phyloP scores from a whole-genome alignment of 2,113 vertebrate genomes.

The Montifringilla adamsi region DNA sequence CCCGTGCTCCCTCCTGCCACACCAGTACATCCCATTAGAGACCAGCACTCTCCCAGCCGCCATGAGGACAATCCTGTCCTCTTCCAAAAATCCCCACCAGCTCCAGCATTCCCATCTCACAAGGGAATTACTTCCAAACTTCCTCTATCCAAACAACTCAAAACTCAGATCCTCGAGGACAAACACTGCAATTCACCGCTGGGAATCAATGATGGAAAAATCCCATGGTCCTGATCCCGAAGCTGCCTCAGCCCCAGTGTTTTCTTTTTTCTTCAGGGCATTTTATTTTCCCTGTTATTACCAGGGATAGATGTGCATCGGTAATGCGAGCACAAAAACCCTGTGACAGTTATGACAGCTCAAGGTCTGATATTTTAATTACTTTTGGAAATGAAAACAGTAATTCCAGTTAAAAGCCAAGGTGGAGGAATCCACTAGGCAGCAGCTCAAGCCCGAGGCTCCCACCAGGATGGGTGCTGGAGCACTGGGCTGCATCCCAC shows the following conservation, averaged over 20 bases:
- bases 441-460: background rate
- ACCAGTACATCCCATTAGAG: background rate
- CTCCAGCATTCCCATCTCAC: background rate
- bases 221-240: rapidly evolving
- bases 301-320: background rate
- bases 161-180: background rate
- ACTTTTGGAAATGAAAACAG: constrained; percentile 46
- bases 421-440: background rate
- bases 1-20: background rate
- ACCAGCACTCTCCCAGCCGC: rapidly evolving
- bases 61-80: rapidly evolving
- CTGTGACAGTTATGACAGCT: constrained; percentile 43
- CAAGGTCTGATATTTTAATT: constrained; percentile 55
- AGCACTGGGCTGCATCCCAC: background rate
- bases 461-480: background rate
- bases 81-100: background rate
- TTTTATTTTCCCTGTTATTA: background rate
- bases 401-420: constrained; percentile 34
- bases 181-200: background rate
- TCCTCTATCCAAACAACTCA: background rate
- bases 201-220: background rate
- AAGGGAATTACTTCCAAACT: rapidly evolving
- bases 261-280: background rate
- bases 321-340: background rate
- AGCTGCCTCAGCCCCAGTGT: background rate